Evolutionary conservation across 2,888 invertebrate genomes (phyloP).

Genomic region (Bursaphelenchus okinawaensis): DNA sequence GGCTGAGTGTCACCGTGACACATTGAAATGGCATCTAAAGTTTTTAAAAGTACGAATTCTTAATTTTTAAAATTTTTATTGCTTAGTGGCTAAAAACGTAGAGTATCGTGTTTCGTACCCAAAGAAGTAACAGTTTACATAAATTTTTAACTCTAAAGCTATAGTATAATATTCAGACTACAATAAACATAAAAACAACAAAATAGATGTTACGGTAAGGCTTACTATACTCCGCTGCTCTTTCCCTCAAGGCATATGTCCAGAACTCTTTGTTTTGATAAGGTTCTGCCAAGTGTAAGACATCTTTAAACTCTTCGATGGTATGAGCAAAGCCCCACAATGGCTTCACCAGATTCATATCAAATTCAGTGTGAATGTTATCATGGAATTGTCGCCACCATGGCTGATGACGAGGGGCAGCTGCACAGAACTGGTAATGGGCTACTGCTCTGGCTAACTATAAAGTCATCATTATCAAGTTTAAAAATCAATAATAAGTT

Average conservation of each 20-base stretch:
- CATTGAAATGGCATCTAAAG: conserved; percentile 8
- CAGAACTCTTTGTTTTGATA: not conserved
- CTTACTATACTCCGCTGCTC: not conserved
- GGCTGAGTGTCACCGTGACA: conserved; percentile 2
- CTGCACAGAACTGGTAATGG: not conserved
- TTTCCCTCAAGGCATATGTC: not conserved
- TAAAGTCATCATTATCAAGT: not conserved
- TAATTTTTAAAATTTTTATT: not conserved
- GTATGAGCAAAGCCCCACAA: not conserved
- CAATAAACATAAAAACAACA: too few relatives aligned
- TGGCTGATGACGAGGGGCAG: not conserved
- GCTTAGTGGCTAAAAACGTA: not conserved
- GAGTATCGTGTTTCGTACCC: too few relatives aligned
- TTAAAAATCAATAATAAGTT: not conserved
- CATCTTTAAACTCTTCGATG: not conserved
- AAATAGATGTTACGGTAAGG: too few relatives aligned
- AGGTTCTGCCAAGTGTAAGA: not conserved
- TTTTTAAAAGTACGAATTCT: too few relatives aligned
- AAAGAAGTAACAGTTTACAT: not conserved
- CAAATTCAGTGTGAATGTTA: not conserved
- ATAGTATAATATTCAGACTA: not conserved
- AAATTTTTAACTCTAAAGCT: not conserved
- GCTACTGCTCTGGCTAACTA: not conserved
- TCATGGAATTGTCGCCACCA: not conserved
- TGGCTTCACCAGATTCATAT: not conserved